phyloP scores from a whole-genome alignment of 2,888 invertebrate genomes.

The Galerucella nymphaeae region DNA sequence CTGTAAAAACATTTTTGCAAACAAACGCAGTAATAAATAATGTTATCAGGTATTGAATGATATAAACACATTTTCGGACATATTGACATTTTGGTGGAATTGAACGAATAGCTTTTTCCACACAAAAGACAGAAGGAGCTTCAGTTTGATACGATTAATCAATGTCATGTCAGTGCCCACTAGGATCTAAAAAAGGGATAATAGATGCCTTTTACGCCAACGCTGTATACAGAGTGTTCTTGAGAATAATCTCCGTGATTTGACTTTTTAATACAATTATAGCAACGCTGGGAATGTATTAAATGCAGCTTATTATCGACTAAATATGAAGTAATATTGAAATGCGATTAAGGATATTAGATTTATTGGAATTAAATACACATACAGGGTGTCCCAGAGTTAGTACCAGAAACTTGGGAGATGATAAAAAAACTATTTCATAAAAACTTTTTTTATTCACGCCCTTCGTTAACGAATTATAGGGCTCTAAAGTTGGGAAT shows the following conservation, averaged over 20 bases:
- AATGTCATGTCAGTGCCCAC: constrained; percentile 51
- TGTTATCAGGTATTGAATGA: neutral
- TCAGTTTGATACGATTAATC: constrained; percentile 48
- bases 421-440: no score
- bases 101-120: constrained; percentile 5
- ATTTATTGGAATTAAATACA: neutral
- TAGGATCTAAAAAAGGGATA: constrained; percentile 51
- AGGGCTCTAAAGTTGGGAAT: no score
- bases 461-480: no score
- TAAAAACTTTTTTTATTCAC: no score
- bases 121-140: constrained; percentile 41
- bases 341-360: neutral
- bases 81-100: constrained; percentile 2
- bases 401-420: no score
- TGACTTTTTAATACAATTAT: constrained; percentile 28
- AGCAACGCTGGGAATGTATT: constrained; percentile 14
- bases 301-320: constrained; percentile 3
- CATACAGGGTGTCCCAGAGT: no score
- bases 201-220: constrained; percentile 52
- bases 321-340: neutral
- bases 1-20: no score
- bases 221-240: constrained; percentile 32
- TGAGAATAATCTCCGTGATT: constrained; percentile 25
- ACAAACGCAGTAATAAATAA: neutral
- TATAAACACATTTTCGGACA: neutral